Percentiles rank a stretch among this genome's conserved stretches.
phyloP scores from a whole-genome alignment of 2,888 invertebrate genomes.

The Carcina quercana region DNA sequence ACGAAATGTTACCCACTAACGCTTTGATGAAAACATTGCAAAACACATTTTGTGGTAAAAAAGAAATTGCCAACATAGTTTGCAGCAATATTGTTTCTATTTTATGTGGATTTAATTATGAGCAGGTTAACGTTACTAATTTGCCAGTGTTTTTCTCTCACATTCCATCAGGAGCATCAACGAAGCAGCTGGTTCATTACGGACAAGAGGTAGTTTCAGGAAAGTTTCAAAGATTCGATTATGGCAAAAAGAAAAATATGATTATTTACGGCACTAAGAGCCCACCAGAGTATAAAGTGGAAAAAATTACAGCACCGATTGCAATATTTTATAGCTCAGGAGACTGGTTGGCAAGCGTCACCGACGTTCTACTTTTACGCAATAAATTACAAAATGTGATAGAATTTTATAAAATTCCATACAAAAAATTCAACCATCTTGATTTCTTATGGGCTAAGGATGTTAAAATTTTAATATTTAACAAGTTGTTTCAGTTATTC shows the following conservation, averaged over 20 bases:
- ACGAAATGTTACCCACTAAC: conserved; percentile 8
- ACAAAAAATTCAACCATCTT: conserved; percentile 23
- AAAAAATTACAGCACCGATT: conserved; percentile 21
- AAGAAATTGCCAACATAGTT: conserved; percentile 12
- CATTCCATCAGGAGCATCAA: conserved; percentile 46
- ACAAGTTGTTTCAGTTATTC: conserved; percentile 8
- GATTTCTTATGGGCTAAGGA: conserved; percentile 26
- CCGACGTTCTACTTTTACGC: conserved; percentile 12
- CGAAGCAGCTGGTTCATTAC: conserved; percentile 43
- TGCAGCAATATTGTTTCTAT: conserved; percentile 16
- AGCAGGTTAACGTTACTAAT: conserved; percentile 15
- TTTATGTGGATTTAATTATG: conserved; percentile 15
- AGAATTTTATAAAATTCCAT: conserved; percentile 20
- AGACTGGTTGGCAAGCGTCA: conserved; percentile 20
- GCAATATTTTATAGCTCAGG: conserved; percentile 22
- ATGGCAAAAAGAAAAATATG: conserved; percentile 17
- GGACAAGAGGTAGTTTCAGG: conserved; percentile 20
- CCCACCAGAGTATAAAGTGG: conserved; percentile 23
- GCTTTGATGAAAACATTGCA: conserved; percentile 8
- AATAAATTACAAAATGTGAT: conserved; percentile 21
- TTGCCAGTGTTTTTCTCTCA: conserved; percentile 20
- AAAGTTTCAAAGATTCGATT: conserved; percentile 22
- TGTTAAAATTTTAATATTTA: conserved; percentile 13
- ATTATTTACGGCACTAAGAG: conserved; percentile 9
- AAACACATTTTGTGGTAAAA: conserved; percentile 11